Percentiles rank a stretch among this genome's conserved stretches.
These are phyloP conservation scores for Nylanderia fulva DNA, from an alignment of 1,140 invertebrate genomes.

Conservation along the genomic window DNA sequence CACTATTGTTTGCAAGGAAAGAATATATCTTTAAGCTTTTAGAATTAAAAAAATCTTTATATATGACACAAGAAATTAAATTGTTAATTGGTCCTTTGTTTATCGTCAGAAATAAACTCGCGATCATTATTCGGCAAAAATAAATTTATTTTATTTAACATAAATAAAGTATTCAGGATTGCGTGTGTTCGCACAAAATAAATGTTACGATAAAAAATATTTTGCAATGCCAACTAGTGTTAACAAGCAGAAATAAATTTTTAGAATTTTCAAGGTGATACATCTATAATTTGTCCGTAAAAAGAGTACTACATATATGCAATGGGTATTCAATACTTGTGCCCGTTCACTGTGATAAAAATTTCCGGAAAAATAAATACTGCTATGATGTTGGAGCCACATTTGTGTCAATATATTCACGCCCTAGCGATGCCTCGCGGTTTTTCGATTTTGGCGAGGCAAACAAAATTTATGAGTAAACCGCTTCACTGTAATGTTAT, in stretches of 20 bases:
- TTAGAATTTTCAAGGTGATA: slow-evolving; percentile 33
- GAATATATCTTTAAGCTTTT: background rate
- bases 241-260: slow-evolving; percentile 16
- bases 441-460: slow-evolving; percentile 67
- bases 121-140: background rate
- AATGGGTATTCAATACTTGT: slow-evolving; percentile 52
- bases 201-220: background rate
- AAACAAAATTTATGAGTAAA: slow-evolving; percentile 73
- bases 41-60: background rate
- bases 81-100: slow-evolving; percentile 2
- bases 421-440: slow-evolving; percentile 35
- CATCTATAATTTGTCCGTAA: slow-evolving; percentile 39
- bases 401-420: slow-evolving; percentile 50
- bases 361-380: slow-evolving; percentile 58
- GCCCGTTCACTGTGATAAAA: slow-evolving; percentile 33
- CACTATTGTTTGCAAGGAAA: background rate
- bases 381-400: slow-evolving; percentile 13
- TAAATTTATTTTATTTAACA: slow-evolving; percentile 7
- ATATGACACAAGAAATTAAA: background rate
- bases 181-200: background rate
- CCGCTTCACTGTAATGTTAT: slow-evolving; percentile 66
- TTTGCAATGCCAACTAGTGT: background rate
- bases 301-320: slow-evolving; percentile 4
- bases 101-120: background rate
- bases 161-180: background rate